Evolutionary conservation across 2,113 vertebrate species (phyloP), one percentile per base, ranked within the genome.

Genomic region (Podilymbus podiceps): DNA sequence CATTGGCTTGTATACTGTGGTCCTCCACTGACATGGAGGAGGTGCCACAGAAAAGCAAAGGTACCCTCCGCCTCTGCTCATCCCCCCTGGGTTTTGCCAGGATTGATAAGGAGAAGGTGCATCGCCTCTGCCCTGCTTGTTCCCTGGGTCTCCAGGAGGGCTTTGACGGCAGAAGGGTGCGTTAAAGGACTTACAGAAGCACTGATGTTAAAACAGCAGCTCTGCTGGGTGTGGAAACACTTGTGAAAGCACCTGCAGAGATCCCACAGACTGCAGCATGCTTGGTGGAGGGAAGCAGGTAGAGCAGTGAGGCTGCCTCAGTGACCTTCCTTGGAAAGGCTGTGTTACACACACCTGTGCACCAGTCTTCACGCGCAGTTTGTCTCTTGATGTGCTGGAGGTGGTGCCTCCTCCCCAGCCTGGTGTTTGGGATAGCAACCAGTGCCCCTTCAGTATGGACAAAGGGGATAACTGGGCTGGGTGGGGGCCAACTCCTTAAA

Each of bases 261-360:
- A 28, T 49, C 10, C 46, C 3, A 2, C 16, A 38, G 25, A 30
- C 13, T 38, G 33, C 25, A 1, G 1, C 0, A 1, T 60, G 30
- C 56, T 50, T 40, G 38, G 47, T 25, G 52, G 30, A 59, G 20
- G 28, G 38, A 83, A 64, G 14, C 1, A 1, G 44, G 6, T 30
- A 21, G 64, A 71, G 44, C 38, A 88, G 44, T 9, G 23, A 47
- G 59, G 46, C n/a, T 60, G 30, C 30, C n/a, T 66, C 59, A 35
- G 78, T 60, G 66, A 47, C 30, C 25, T 56, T 55, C 53, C 35
- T 67, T 74, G 60, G 30, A 28, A 62, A 74, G 13, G 19, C 13
- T 49, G 17, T 22, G 46, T 55, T 67, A 73, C 12, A 66, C 3
- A 1, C 8, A 20, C 9, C n/a, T 20, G 33, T 23, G 23, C 59